phyloP scores from a whole-genome alignment of 1,140 invertebrate genomes.

The Protaetia brevitarsis region DNA sequence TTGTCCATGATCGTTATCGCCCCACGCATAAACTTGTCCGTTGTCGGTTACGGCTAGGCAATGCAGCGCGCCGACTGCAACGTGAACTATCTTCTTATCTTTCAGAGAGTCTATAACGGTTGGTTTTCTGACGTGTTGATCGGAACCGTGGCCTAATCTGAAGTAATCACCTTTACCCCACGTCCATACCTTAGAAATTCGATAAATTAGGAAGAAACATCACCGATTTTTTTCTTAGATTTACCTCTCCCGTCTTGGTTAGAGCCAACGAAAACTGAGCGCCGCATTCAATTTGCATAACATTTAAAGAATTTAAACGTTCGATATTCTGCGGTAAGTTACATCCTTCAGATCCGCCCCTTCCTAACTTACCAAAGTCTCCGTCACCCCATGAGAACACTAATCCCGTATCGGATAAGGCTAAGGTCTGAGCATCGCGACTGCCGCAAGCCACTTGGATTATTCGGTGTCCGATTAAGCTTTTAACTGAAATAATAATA shows the following conservation, averaged over 20 bases:
- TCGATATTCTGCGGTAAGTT: constrained; percentile 84
- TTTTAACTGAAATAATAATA: constrained; percentile 53
- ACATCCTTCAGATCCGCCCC: constrained; percentile 87
- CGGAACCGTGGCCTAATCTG: constrained; percentile 85
- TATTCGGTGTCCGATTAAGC: constrained; percentile 64
- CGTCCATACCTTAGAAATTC: constrained; percentile 74
- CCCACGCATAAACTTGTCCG: constrained; percentile 91
- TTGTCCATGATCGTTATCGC: constrained; percentile 95
- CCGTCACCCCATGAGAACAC: constrained; percentile 89
- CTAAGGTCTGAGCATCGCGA: constrained; percentile 90
- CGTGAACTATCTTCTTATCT: constrained; percentile 83
- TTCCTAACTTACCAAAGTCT: constrained; percentile 79
- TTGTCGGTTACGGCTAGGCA: constrained; percentile 88
- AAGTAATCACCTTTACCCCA: constrained; percentile 98
- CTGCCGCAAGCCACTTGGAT: constrained; percentile 88
- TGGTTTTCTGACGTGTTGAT: constrained; percentile 87
- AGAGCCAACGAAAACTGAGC: constrained; percentile 93
- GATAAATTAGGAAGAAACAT: background rate
- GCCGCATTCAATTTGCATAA: constrained; percentile 92
- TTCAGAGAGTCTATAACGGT: constrained; percentile 83
- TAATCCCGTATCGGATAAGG: constrained; percentile 81
- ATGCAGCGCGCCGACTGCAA: constrained; percentile 91
- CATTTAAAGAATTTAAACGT: constrained; percentile 77
- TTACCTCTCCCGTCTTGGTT: constrained; percentile 78
- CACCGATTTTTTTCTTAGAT: too few species aligned